Evolutionary conservation across 2,113 vertebrate genomes (phyloP), one percentile per base, ranked within the genome.

Genomic region (Centropus bengalensis): DNA sequence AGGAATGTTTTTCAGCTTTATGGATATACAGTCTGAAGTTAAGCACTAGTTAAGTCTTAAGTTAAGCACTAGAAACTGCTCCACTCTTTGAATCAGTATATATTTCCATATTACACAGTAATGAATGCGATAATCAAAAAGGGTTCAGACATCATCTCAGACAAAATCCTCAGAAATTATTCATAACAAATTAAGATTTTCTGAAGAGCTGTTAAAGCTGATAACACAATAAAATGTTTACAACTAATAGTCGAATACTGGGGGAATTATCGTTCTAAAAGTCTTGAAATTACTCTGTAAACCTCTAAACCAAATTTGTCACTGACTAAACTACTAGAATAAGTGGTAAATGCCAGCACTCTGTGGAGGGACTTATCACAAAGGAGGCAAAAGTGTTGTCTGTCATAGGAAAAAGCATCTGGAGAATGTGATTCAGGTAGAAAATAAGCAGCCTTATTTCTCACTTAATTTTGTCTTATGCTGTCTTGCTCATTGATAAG

Each of bases 211-310:
- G 18, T 77, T 84, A 30, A 70, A 88, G 56, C 7, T 80, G 36
- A 62, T 36, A 82, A 54, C 68, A 27, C 20, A 93, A 71, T 18
- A 93, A 69, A 86, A 13, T 38, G 20, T 69, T 91, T 93, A 69
- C 24, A 75, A 56, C 69, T 16, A 19, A 64, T 71, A 91, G 32
- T 70, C 75, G 88, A 96, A 58, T 77, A 52, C 58, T 23, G 6
- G n/a, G 52, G 47, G 56, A 95, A 94, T 95, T 92, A n/a, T 15
- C 87, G 3, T 64, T 86, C 27, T 56, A 54, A 86, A 92, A 85
- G 18, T 12, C 18, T 78, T 79, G 17, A 23, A 12, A 85, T 70
- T 64, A 52, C 64, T 94, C 56, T 60, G 10, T 76, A 82, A 89
- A 45, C 13, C 44, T 7, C 18, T 52, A 60, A 62, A 12, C 18